Evolutionary conservation across 2,888 invertebrate genomes (phyloP).

Genomic region (Acleris emargana): DNA sequence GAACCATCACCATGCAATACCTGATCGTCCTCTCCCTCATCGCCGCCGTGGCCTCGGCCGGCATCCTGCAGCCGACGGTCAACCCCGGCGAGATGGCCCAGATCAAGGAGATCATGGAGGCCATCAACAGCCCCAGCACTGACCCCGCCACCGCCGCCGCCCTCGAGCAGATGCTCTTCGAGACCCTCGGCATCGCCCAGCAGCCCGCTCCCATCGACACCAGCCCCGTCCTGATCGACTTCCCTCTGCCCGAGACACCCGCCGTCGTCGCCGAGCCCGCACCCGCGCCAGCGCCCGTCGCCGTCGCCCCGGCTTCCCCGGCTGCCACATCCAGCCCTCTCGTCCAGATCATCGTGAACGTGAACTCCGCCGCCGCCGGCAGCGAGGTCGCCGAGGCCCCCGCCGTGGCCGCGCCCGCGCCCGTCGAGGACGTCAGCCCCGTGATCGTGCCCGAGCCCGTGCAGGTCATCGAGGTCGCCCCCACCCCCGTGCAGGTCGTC

Average conservation of each 20-base stretch:
- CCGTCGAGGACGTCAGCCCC: slow-evolving; percentile 6
- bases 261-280: background rate
- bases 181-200: slow-evolving; percentile 43
- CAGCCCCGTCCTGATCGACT: slow-evolving; percentile 44
- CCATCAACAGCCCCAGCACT: slow-evolving; percentile 62
- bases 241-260: slow-evolving; percentile 1
- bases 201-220: slow-evolving; percentile 44
- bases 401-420: slow-evolving; percentile 20
- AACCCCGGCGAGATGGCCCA: slow-evolving; percentile 41
- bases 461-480: slow-evolving; percentile 21
- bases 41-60: slow-evolving; percentile 61
- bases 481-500: slow-evolving; percentile 26
- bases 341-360: slow-evolving; percentile 39
- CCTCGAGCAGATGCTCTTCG: slow-evolving; percentile 44
- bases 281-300: slow-evolving; percentile 25
- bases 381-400: slow-evolving; percentile 36
- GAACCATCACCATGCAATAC: slow-evolving; percentile 65
- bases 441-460: slow-evolving; percentile 41
- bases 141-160: slow-evolving; percentile 58
- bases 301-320: slow-evolving; percentile 24
- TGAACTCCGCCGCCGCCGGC: slow-evolving; percentile 14
- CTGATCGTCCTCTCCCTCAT: slow-evolving; percentile 60
- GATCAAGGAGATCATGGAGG: slow-evolving; percentile 55
- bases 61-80: slow-evolving; percentile 43
- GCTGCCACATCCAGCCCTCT: slow-evolving; percentile 26